These are phyloP conservation scores for Cebus imitator DNA, from an alignment of 2,113 vertebrate species.

Conservation along the genomic window DNA sequence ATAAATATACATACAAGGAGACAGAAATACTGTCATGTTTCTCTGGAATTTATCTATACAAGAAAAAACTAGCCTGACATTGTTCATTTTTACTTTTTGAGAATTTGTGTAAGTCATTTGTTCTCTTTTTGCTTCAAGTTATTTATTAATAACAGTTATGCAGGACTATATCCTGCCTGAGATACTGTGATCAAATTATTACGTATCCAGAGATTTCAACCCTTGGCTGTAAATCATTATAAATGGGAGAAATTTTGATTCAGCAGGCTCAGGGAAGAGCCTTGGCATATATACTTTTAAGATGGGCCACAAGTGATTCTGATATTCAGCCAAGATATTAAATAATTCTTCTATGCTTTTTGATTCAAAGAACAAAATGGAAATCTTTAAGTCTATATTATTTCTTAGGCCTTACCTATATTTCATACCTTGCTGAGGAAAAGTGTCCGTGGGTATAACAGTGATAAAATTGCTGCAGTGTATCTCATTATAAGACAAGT, in stretches of 20 bases:
- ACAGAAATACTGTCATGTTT: background rate
- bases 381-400: background rate
- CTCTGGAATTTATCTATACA: constrained; percentile 1
- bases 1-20: background rate
- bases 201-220: background rate
- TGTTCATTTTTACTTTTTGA: background rate
- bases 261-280: background rate
- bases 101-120: background rate
- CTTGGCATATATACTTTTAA: background rate
- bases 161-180: background rate
- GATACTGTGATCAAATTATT: background rate
- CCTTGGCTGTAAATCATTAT: background rate
- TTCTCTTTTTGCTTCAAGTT: background rate
- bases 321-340: background rate
- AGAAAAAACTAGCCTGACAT: background rate
- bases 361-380: background rate
- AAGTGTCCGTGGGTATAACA: background rate
- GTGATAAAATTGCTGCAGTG: background rate
- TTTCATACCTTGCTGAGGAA: constrained; percentile 5
- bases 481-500: background rate
- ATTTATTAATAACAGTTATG: background rate
- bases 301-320: background rate
- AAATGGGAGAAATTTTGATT: background rate
- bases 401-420: background rate
- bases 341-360: background rate